Evolutionary conservation across 2,113 vertebrate genomes (phyloP).

Genomic region (Chionodraco myersi): DNA sequence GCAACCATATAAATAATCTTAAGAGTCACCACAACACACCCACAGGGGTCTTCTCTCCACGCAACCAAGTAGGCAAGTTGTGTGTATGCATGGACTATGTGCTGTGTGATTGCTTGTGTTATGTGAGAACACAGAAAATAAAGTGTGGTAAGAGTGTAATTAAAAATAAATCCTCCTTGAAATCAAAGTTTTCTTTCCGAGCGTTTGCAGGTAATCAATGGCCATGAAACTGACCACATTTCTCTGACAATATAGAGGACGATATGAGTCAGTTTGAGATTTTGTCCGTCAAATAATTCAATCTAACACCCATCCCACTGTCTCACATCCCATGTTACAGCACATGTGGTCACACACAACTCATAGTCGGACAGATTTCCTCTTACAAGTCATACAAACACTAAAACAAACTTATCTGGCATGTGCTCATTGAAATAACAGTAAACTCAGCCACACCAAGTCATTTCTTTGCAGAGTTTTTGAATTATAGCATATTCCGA

Average conservation of each 20-base stretch:
- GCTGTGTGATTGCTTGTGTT: constrained; percentile 32
- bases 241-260: constrained; percentile 22
- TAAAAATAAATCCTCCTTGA: constrained; percentile 41
- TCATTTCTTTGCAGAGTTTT: constrained; percentile 36
- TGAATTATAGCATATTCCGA: constrained; percentile 43
- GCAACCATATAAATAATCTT: constrained; percentile 67
- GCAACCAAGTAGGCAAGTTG: constrained; percentile 66
- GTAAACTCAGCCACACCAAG: constrained; percentile 1
- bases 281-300: constrained; percentile 41
- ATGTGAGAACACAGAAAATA: constrained; percentile 21
- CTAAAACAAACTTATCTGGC: constrained; percentile 6
- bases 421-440: constrained; percentile 15
- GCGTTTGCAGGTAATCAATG: constrained; percentile 31
- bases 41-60: constrained; percentile 75
- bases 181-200: constrained; percentile 40
- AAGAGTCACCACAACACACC: constrained; percentile 72
- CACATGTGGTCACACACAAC: constrained; percentile 23
- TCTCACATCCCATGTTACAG: constrained; percentile 47
- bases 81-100: not conserved
- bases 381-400: constrained; percentile 7
- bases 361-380: constrained; percentile 38
- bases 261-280: constrained; percentile 65
- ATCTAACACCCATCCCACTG: constrained; percentile 20
- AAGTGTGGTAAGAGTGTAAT: not conserved
- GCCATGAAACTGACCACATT: constrained; percentile 52